These are phyloP conservation scores for Globodera rostochiensis DNA, from an alignment of 1,140 invertebrate species.

Conservation along the genomic window DNA sequence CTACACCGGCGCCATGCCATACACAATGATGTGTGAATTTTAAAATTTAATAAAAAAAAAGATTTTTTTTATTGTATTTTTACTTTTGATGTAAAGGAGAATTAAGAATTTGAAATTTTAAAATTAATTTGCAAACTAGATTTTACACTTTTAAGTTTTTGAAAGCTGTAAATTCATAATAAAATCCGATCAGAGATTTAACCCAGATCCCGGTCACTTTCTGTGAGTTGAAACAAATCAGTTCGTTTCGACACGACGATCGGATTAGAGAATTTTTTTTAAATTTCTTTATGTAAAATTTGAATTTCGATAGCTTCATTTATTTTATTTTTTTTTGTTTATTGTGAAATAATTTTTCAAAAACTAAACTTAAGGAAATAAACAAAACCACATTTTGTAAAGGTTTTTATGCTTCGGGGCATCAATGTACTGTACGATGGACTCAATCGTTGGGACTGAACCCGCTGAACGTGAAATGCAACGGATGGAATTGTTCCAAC, in stretches of 20 bases:
- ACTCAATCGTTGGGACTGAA: constrained; percentile 41
- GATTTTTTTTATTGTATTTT: not conserved
- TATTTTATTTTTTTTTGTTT: not conserved
- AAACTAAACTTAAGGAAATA: constrained; percentile 35
- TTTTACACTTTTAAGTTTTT: not conserved
- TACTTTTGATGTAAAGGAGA: not conserved
- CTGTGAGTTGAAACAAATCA: no score
- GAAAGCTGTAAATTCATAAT: no score
- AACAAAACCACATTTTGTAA: constrained; percentile 13
- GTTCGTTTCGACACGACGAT: no score
- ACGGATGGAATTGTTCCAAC: constrained; percentile 38
- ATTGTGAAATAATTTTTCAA: constrained; percentile 27
- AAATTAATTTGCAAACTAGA: not conserved
- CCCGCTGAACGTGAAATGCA: constrained; percentile 23
- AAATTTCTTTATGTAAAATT: not conserved
- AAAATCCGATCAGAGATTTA: no score
- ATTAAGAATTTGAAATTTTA: not conserved
- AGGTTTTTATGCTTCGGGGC: constrained; percentile 39
- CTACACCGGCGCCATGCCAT: constrained; percentile 9
- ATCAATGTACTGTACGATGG: constrained; percentile 49
- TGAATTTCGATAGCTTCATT: not conserved
- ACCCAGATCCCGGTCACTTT: no score
- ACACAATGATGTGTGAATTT: not conserved
- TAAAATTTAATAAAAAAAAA: not conserved
- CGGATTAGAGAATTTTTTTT: no score